Evolutionary conservation across 2,797 vertebrate species (phyloP), one percentile per base, ranked within the genome.

Genomic region (Lacerta viridis): DNA sequence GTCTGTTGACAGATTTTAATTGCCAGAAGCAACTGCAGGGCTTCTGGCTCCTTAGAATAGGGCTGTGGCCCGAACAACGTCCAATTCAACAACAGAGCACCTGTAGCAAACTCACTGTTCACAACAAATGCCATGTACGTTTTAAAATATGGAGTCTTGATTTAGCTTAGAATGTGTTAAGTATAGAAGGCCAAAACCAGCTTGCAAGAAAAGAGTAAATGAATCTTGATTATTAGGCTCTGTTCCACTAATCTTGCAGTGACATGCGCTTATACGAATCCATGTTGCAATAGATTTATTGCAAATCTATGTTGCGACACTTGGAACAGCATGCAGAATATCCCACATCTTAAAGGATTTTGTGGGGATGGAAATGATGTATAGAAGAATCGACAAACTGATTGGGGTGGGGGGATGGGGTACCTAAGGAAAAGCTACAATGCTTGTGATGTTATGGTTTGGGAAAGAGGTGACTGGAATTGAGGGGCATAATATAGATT

Each of bases 1-100:
- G 36, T 39, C 25, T 41, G 27, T 36, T 20, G 78, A 80, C 68
- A 80, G 43, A 72, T 87, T 80, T 87, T 80, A 87, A 80, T 87
- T 80, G 69, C 68, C 50, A 80, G 36, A 23, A 80, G 25, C 68
- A 72, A 64, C 17, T 86, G 66, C 66, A 39, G 50, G 77, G 36
- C 17, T 71, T 71, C 66, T 46, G 33, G 11, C 20, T 74, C 59
- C 69, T 33, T 55, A 43, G 43, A 20, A 39, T 7, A 72, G 61
- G 61, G 84, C 43, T 39, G 66, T 6, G 36, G 23, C 76, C 13
- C n/a, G 27, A 61, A 71, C 18, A 69, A 5, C n/a, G 8, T 80
- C 50, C 83, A 59, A 46, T 29, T 71, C n/a, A 29, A 33, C 25
- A 69, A n/a, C 33, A 79, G 29, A 69, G 3, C 36, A 33, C 15